A percentile compares a stretch with the other conserved stretches of the same genome.
phyloP scores from a whole-genome alignment of 2,888 invertebrate species.

The Acleris literana region DNA sequence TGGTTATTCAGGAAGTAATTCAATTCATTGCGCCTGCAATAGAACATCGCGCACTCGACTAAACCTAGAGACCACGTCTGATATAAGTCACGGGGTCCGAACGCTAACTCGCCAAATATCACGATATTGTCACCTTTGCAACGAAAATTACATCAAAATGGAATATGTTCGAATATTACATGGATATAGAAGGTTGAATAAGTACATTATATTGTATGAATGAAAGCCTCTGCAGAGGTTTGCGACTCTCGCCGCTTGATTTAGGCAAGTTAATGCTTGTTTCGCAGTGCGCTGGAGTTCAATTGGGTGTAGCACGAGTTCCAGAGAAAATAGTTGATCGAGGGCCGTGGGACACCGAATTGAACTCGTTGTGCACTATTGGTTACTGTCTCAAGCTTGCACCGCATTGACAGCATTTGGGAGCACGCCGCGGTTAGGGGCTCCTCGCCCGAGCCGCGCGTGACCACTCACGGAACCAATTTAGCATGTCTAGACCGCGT shows the following conservation, averaged over 20 bases:
- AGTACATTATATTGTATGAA: constrained; percentile 78
- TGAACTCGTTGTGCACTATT: constrained; percentile 18
- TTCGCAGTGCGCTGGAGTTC: constrained; percentile 18
- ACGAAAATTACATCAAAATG: constrained; percentile 77
- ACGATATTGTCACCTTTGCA: constrained; percentile 69
- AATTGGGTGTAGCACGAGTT: constrained; percentile 13
- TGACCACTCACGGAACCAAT: constrained; percentile 51
- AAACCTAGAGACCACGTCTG: constrained; percentile 14
- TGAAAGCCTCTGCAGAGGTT: constrained; percentile 69
- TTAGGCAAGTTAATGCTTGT: constrained; percentile 36
- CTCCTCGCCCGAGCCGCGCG: constrained; percentile 45
- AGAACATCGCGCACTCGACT: neutral
- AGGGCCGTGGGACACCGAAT: constrained; percentile 7
- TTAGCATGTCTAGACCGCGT: constrained; percentile 47
- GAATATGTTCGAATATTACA: constrained; percentile 60
- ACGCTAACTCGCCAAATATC: constrained; percentile 24
- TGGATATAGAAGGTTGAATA: constrained; percentile 78
- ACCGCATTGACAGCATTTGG: constrained; percentile 52
- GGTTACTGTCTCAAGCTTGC: constrained; percentile 48
- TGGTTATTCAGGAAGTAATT: constrained; percentile 44
- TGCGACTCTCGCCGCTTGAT: constrained; percentile 32
- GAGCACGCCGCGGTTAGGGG: constrained; percentile 2
- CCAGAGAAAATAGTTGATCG: neutral
- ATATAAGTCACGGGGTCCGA: constrained; percentile 10
- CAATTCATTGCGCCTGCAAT: constrained; percentile 5